These are phyloP conservation scores for Larimichthys crocea DNA, from an alignment of 2,113 vertebrate species.

Conservation along the genomic window DNA sequence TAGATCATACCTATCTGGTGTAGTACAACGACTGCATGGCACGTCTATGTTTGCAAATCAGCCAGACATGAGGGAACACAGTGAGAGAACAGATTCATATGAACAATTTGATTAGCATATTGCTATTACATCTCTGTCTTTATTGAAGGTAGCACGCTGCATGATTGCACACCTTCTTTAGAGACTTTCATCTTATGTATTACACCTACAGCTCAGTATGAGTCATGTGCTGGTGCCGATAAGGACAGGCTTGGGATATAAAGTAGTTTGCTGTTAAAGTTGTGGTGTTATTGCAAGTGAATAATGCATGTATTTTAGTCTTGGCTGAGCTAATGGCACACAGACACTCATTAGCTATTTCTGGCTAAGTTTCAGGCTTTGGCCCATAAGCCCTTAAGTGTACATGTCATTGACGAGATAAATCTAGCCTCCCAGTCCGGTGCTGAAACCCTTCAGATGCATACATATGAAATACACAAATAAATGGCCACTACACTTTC, in stretches of 20 bases:
- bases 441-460: constrained; percentile 26
- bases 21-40: constrained; percentile 17
- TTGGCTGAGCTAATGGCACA: constrained; percentile 72
- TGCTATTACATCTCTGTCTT: constrained; percentile 40
- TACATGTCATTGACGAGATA: constrained; percentile 67
- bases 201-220: constrained; percentile 29
- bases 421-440: constrained; percentile 42
- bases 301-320: constrained; percentile 75
- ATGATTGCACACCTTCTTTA: constrained; percentile 51
- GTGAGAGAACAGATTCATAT: constrained; percentile 37
- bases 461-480: constrained; percentile 6
- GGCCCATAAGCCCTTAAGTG: constrained; percentile 71
- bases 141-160: constrained; percentile 50
- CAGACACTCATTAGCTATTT: constrained; percentile 74
- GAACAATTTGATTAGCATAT: constrained; percentile 59
- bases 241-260: constrained; percentile 23
- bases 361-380: constrained; percentile 67
- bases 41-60: constrained; percentile 50
- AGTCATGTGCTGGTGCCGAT: constrained; percentile 22
- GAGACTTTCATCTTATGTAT: constrained; percentile 30
- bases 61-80: constrained; percentile 48
- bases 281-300: constrained; percentile 69
- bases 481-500: not conserved
- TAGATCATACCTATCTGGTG: constrained; percentile 60
- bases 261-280: constrained; percentile 46